A percentile compares a stretch with the other conserved stretches of the same genome.
Evolutionary conservation across 2,113 vertebrate species (phyloP).

Genomic region (Procavia capensis): DNA sequence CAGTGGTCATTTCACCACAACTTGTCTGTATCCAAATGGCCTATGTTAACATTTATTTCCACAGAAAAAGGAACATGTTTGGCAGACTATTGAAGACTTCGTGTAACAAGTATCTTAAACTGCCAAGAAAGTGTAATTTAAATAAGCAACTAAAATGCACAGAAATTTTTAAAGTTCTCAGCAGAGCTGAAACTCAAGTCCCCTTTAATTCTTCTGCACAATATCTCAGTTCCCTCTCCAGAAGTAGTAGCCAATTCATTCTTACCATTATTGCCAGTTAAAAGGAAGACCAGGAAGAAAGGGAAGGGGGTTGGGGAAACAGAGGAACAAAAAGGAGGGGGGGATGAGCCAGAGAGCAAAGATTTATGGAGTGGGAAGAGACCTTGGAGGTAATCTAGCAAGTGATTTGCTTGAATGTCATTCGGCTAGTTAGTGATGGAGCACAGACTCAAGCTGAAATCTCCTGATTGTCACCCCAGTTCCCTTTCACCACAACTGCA

Average conservation of each 20-base stretch:
- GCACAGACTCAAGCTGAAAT: conserved; percentile 65
- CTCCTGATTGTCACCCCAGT: background rate
- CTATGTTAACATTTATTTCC: conserved; percentile 24
- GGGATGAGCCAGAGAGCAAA: conserved; percentile 70
- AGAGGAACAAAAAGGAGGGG: conserved; percentile 52
- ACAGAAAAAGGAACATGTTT: conserved; percentile 39
- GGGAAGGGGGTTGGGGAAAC: background rate
- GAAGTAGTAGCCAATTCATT: conserved; percentile 78
- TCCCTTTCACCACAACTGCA: background rate
- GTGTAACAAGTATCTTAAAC: conserved; percentile 22
- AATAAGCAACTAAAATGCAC: background rate
- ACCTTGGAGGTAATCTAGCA: conserved; percentile 76
- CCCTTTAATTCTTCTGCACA: conserved; percentile 62
- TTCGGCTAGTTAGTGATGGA: conserved; percentile 76
- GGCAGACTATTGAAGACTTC: conserved; percentile 35
- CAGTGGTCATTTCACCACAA: background rate
- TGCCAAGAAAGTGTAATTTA: conserved; percentile 38
- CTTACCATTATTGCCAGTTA: conserved; percentile 71
- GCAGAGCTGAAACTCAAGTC: conserved; percentile 49
- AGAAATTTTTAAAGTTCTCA: conserved; percentile 28
- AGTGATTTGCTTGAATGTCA: conserved; percentile 77
- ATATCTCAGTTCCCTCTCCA: conserved; percentile 54
- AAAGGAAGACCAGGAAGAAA: conserved; percentile 65
- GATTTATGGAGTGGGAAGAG: conserved; percentile 82
- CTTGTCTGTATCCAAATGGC: conserved; percentile 43